Conservation (phyloP, 2,888 invertebrate species). For the Napeogenes sylphis region DNA sequence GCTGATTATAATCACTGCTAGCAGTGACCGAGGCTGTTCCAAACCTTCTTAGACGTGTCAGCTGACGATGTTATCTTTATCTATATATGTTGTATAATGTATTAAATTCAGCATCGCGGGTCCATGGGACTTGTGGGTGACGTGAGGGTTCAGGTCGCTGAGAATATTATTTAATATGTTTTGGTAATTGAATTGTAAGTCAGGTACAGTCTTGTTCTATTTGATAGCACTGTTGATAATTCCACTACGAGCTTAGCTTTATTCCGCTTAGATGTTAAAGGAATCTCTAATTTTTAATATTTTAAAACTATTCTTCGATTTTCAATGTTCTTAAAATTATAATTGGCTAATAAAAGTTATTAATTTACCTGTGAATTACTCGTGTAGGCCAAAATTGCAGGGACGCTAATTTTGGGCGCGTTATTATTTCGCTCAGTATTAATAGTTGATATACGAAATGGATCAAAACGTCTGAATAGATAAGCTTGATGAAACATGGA, state of each 20-base stretch:
- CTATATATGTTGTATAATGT: conserved; percentile 42
- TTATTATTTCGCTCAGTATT: conserved; percentile 70
- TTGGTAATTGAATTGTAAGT: conserved; percentile 1
- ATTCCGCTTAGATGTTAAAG: conserved; percentile 1
- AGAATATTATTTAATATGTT: conserved; percentile 2
- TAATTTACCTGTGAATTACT: conserved; percentile 41
- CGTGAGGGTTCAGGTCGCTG: conserved; percentile 20
- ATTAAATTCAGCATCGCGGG: conserved; percentile 48
- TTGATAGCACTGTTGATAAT: conserved; percentile 3
- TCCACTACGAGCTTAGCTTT: conserved; percentile 2
- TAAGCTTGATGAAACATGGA: conserved; percentile 52
- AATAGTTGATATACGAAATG: conserved; percentile 54
- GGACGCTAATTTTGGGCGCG: conserved; percentile 59
- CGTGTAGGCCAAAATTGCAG: conserved; percentile 71
- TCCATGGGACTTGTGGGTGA: conserved; percentile 41
- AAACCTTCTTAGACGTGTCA: conserved; percentile 44
- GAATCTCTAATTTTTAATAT: neutral
- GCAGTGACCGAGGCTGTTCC: conserved; percentile 57
- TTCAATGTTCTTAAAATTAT: neutral
- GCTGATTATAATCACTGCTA: conserved; percentile 8
- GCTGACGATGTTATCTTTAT: conserved; percentile 49
- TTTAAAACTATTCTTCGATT: neutral
- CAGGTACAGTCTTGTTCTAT: neutral
- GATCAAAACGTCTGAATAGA: conserved; percentile 42
- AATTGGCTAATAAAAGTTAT: neutral